Evolutionary conservation across 2,113 vertebrate species (phyloP).

Genomic region (Rhombomys opimus): DNA sequence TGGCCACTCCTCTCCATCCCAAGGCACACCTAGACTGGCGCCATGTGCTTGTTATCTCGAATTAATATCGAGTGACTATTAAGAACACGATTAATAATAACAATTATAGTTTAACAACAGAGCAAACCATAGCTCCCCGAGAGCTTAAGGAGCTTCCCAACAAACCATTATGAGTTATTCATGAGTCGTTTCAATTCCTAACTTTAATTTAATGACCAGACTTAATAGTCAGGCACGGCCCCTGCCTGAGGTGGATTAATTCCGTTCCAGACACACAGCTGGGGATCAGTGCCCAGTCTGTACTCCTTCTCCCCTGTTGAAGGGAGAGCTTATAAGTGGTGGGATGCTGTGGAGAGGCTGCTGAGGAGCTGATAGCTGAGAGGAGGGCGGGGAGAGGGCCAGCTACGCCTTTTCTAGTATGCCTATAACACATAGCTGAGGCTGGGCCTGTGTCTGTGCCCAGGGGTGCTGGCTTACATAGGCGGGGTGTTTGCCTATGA

Average conservation of each 20-base stretch:
- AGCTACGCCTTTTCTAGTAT: too few species aligned
- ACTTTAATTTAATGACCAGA: slow-evolving; percentile 77
- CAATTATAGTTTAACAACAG: slow-evolving; percentile 76
- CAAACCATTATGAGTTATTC: slow-evolving; percentile 78
- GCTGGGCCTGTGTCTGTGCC: too few species aligned
- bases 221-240: slow-evolving; percentile 55
- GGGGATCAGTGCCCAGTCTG: neutral
- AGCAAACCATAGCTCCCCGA: slow-evolving; percentile 63
- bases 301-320: neutral
- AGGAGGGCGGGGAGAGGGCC: neutral
- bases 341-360: neutral
- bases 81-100: slow-evolving; percentile 80
- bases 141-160: slow-evolving; percentile 75
- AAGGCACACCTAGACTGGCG: neutral
- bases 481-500: neutral
- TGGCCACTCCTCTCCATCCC: neutral
- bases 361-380: neutral
- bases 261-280: neutral
- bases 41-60: slow-evolving; percentile 11
- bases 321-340: neutral
- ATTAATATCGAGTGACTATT: slow-evolving; percentile 73
- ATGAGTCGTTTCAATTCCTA: slow-evolving; percentile 70
- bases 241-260: slow-evolving; percentile 47
- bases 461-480: neutral
- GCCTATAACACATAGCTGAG: neutral